phyloP scores from a whole-genome alignment of 92 coral and sea anemone genomes.

The Phymanthus crucifer region DNA sequence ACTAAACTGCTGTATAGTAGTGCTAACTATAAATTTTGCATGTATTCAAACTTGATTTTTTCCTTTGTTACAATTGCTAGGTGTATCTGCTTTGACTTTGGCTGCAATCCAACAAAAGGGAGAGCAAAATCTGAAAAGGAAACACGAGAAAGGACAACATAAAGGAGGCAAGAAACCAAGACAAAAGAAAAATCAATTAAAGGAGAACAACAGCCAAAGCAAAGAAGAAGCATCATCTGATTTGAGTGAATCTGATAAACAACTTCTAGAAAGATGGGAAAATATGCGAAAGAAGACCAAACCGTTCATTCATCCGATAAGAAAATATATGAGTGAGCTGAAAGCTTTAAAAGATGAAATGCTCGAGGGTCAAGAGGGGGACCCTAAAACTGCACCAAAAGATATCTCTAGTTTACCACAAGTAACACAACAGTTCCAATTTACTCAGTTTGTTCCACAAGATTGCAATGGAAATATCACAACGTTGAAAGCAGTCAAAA shows the following conservation, averaged over 20 bases:
- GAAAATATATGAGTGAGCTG: slow-evolving; percentile 87
- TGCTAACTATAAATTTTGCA: background rate
- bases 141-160: slow-evolving; percentile 58
- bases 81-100: slow-evolving; percentile 58
- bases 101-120: slow-evolving; percentile 63
- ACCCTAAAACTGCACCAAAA: slow-evolving; percentile 17
- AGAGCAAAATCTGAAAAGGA: slow-evolving; percentile 75
- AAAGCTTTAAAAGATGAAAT: slow-evolving; percentile 73
- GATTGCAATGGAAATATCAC: slow-evolving; percentile 75
- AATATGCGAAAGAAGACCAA: slow-evolving; percentile 89
- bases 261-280: slow-evolving; percentile 91
- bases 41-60: background rate
- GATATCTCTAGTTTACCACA: slow-evolving; percentile 27
- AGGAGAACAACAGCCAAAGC: slow-evolving; percentile 37
- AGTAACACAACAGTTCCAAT: slow-evolving; percentile 76
- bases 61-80: slow-evolving; percentile 16
- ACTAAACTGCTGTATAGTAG: too few relatives aligned
- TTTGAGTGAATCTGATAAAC: slow-evolving; percentile 81
- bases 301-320: slow-evolving; percentile 95
- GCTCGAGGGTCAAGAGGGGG: slow-evolving; percentile 4
- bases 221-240: slow-evolving; percentile 28
- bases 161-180: slow-evolving; percentile 58
- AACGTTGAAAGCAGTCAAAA: slow-evolving; percentile 81
- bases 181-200: slow-evolving; percentile 51
- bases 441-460: slow-evolving; percentile 87